Evolutionary conservation across 2,113 vertebrate genomes (phyloP).

Genomic region (Hassar affinis): DNA sequence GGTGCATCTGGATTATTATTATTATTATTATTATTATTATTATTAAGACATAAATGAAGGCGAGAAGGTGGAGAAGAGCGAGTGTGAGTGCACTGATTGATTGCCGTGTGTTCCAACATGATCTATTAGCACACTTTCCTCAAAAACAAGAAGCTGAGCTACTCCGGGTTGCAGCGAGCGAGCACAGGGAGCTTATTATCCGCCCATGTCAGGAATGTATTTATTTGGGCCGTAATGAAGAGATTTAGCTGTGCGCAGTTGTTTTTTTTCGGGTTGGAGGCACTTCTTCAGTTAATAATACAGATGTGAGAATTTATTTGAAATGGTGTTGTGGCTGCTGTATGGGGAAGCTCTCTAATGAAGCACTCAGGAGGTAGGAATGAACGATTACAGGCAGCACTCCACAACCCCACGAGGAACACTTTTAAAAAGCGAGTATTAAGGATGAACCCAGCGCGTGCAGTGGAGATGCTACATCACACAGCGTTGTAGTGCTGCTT

Average conservation of each 20-base stretch:
- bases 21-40: background rate
- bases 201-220: background rate
- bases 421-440: background rate
- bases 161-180: background rate
- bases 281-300: conserved; percentile 1
- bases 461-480: background rate
- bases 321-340: background rate
- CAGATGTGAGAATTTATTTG: background rate
- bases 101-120: background rate
- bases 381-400: conserved; percentile 5
- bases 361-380: conserved; percentile 17
- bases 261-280: background rate
- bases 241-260: background rate
- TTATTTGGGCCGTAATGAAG: conserved; percentile 6
- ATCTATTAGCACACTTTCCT: background rate
- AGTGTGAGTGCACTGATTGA: background rate
- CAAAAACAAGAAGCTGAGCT: background rate
- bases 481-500: background rate
- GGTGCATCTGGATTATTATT: background rate
- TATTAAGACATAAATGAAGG: too few relatives aligned
- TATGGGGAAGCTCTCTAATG: background rate
- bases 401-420: conserved; percentile 22
- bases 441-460: background rate
- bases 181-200: conserved; percentile 2
- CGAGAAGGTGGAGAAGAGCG: background rate